Conservation (phyloP, 2,888 invertebrate genomes). For the Amphipoea oculea region DNA sequence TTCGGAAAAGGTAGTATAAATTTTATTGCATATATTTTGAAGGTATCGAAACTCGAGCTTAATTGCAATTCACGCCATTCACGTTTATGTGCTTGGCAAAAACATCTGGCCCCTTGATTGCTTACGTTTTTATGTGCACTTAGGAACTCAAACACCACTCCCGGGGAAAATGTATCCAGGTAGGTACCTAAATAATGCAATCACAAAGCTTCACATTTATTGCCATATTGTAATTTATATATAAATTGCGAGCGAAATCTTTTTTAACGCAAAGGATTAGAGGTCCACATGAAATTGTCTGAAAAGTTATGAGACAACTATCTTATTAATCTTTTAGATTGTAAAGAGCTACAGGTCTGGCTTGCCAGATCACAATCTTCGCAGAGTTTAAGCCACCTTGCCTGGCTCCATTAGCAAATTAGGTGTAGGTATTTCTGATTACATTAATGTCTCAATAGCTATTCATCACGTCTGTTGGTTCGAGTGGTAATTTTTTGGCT, state of each 20-base stretch:
- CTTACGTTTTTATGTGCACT: slow-evolving; percentile 88
- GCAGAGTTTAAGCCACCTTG: slow-evolving; percentile 74
- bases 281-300: background rate
- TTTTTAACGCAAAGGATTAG: slow-evolving; percentile 1
- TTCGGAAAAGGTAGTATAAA: slow-evolving; percentile 75
- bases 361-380: slow-evolving; percentile 79
- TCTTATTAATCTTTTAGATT: slow-evolving; percentile 44
- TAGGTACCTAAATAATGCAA: slow-evolving; percentile 82
- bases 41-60: slow-evolving; percentile 87
- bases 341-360: slow-evolving; percentile 55
- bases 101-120: slow-evolving; percentile 88
- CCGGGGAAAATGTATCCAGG: slow-evolving; percentile 75
- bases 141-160: slow-evolving; percentile 77
- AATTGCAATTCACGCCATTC: slow-evolving; percentile 87
- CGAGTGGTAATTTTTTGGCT: slow-evolving; percentile 38
- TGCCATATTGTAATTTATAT: slow-evolving; percentile 76
- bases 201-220: slow-evolving; percentile 79
- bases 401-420: slow-evolving; percentile 85
- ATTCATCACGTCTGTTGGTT: slow-evolving; percentile 54
- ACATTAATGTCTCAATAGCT: slow-evolving; percentile 73
- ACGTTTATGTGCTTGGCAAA: slow-evolving; percentile 85
- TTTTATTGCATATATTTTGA: slow-evolving; percentile 83
- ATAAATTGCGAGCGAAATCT: slow-evolving; percentile 62
- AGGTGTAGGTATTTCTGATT: slow-evolving; percentile 73
- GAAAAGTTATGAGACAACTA: slow-evolving; percentile 11